Evolutionary conservation across 1,140 invertebrate species (phyloP).

Genomic region (Megalonaias nervosa): DNA sequence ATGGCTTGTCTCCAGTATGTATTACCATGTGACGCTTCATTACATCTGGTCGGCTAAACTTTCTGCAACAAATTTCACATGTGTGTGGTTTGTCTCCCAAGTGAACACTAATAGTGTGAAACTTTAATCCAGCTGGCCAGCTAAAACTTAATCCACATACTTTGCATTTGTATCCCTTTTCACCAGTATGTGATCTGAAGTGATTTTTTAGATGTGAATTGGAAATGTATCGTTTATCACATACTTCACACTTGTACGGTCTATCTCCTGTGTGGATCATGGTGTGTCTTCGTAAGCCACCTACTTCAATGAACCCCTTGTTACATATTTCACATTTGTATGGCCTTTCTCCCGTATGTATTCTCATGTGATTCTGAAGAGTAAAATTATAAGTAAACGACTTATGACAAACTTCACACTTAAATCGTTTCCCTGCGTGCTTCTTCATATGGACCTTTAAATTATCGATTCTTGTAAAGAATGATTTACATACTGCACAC

Average conservation of each 20-base stretch:
- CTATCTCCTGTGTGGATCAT: conserved; percentile 4
- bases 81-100: too few species aligned
- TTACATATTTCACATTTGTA: conserved; percentile 13
- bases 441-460: background rate
- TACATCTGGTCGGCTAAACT: background rate
- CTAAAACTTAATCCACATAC: conserved; percentile 4
- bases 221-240: conserved; percentile 1
- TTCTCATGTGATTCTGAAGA: background rate
- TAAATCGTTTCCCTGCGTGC: too few species aligned
- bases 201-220: background rate
- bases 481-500: background rate
- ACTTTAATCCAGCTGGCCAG: background rate
- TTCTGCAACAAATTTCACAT: background rate
- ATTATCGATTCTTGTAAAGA: background rate
- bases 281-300: background rate
- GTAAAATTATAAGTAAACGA: too few species aligned
- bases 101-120: background rate
- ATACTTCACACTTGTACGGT: conserved; percentile 7
- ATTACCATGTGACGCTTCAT: background rate
- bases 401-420: too few species aligned
- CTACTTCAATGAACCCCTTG: background rate
- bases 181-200: background rate
- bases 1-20: too few species aligned
- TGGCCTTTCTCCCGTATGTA: conserved; percentile 10
- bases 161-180: background rate